Evolutionary conservation across 2,113 vertebrate species (phyloP), one percentile per base, ranked within the genome.

Genomic region (Pao palembangensis): DNA sequence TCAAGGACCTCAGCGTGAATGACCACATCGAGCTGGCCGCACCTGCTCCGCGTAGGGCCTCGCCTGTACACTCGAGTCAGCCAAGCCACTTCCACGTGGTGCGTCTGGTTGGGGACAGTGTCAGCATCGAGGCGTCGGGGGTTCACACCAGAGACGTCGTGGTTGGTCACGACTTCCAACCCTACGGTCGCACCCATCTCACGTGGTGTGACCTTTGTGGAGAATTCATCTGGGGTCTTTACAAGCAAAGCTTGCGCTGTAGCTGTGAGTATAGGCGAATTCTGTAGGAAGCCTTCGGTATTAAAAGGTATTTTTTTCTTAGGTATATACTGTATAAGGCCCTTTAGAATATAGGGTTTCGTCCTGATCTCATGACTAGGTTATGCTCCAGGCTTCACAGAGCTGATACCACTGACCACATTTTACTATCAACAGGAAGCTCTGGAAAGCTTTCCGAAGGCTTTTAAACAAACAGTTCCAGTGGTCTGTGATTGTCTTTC

Each of bases 181-280:
- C 93, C 1, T 86, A 90, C 73, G 90, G 92, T 63, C 88, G 94
- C 64, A 88, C 91, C 13, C 91, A 93, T 50, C 91, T 93, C 25
- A 93, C 92, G 85, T 99, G 96, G 95, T 99, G 96, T 75, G 96
- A 99, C 81, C 90, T 98, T 67, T 98, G 96, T 78, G 96, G 96
- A 21, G 94, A 97, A 55, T 98, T 98, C 88, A 93, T 98, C 84
- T 99, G 96, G 96, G 96, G 95, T 23, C 88, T 96, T 44, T 94
- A 93, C 87, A 93, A 92, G 72, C 96, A 93, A 87, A 93, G 92
- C 60, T 87, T 98, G 55, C 93, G 93, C 75, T 98, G 96, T 69
- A 47, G 80, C 61, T 83, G 96, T 99, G 88, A 98, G 96, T 49
- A 49, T 38, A 2, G 34, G 34, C 8, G 34, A 10, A 38, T 38